Evolutionary conservation across 2,888 invertebrate species (phyloP).

Genomic region (Mayetiola destructor): DNA sequence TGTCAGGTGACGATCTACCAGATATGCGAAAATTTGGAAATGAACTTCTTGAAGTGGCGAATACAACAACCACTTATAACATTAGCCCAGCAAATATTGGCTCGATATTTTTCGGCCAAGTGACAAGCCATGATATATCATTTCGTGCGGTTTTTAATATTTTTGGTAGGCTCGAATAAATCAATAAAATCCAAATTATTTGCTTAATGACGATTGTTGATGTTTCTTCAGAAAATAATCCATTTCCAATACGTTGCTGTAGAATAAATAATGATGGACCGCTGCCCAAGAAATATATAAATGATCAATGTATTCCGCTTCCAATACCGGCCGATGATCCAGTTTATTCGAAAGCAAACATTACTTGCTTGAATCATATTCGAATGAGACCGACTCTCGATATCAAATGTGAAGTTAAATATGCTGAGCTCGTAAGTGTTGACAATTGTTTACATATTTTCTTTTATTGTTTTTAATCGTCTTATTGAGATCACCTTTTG

Average conservation of each 20-base stretch:
- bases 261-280: neutral
- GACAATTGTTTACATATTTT: neutral
- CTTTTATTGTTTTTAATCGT: neutral
- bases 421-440: neutral
- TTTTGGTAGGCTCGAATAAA: neutral
- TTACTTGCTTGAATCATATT: neutral
- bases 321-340: neutral
- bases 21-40: neutral
- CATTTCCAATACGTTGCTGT: neutral
- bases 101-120: too few species aligned
- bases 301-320: neutral
- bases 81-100: too few species aligned
- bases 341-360: neutral
- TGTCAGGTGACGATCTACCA: neutral
- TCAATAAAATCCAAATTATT: neutral
- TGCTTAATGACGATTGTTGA: too few species aligned
- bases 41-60: neutral
- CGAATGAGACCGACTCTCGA: neutral
- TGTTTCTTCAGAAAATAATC: neutral
- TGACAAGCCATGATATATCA: too few species aligned
- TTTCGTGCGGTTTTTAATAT: too few species aligned
- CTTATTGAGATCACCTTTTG: too few species aligned
- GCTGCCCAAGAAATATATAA: neutral
- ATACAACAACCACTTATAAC: too few species aligned
- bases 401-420: neutral